Evolutionary conservation across 2,797 vertebrate species (phyloP), one percentile per base, ranked within the genome.

Genomic region (Otolemur crassicaudatus): DNA sequence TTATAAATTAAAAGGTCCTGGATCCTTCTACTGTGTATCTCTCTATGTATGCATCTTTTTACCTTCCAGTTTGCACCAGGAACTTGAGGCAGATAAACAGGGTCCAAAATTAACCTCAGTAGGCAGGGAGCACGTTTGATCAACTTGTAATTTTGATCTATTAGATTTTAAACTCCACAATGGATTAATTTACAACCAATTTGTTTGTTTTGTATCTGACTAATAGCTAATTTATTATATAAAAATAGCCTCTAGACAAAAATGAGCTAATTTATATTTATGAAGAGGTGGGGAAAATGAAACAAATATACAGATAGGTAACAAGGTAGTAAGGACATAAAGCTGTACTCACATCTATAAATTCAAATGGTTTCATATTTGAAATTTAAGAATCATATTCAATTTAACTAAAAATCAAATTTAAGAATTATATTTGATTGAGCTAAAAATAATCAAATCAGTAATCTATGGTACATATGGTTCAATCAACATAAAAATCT

Each of bases 231-330:
- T 43, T 70, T 87, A 77, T 84, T 89, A 75, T 69, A 46, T 67
- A 90, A 94, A 94, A 70, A 76, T 37, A 43, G 29, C 43, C 43
- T 46, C 34, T 60, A 76, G 72, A 76, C 43, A 90, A 87, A 92
- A 86, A 67, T 69, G 69, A 86, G 73, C 29, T 65, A 69, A 79
- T n/a, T 58, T 56, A 69, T 13, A 76, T 16, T 69, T 72, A 87
- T 31, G 20, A 77, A 88, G 76, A 56, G 23, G 61, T 65, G 43
- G 29, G 43, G 11, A 49, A 94, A 79, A 80, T 61, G 31, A 92
- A 88, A 86, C 29, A 84, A 72, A 84, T 11, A 80, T 4, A 90
- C 17, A 43, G 29, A 34, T 7, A 73, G 34, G 73, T 60, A 65
- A 37, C 8, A 49, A 2, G 49, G 16, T 12, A 46, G 16, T 58